Evolutionary conservation across 2,113 vertebrate species (phyloP).

Genomic region (Peromyscus maniculatus): DNA sequence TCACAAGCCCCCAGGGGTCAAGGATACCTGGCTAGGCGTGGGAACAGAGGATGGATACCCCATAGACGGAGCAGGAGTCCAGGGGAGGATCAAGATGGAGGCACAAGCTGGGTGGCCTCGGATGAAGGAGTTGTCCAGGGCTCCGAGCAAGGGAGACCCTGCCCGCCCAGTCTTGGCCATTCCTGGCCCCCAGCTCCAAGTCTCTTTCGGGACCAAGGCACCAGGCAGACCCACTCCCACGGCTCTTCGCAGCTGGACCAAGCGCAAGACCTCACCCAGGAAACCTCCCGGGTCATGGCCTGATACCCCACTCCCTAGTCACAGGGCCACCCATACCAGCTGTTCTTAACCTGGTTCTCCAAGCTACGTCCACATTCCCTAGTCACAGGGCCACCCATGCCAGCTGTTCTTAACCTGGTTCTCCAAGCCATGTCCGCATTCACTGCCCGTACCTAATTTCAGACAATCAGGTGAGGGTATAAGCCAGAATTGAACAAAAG

Average conservation of each 20-base stretch:
- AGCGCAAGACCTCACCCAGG: background rate
- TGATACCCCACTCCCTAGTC: background rate
- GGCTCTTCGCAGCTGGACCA: rapidly evolving
- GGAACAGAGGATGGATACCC: rapidly evolving
- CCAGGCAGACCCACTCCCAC: background rate
- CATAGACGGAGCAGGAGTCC: rapidly evolving
- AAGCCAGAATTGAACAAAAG: background rate
- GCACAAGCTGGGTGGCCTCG: background rate
- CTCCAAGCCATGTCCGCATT: rapidly evolving
- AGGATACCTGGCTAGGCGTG: background rate
- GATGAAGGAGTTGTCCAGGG: rapidly evolving
- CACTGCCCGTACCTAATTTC: background rate
- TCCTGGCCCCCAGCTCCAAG: too few relatives aligned
- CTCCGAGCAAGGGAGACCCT: background rate
- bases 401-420: background rate
- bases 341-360: background rate
- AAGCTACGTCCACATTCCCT: rapidly evolving
- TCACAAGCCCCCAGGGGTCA: background rate
- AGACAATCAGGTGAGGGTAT: too few relatives aligned
- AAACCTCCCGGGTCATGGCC: background rate
- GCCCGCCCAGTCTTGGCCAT: rapidly evolving
- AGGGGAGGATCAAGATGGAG: background rate
- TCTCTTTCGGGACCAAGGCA: too few relatives aligned
- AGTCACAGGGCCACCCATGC: background rate
- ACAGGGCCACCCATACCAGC: background rate